Percentiles rank a stretch among this genome's conserved stretches.
phyloP scores from a whole-genome alignment of 2,113 vertebrate genomes.

The Leptobrachium leishanense region DNA sequence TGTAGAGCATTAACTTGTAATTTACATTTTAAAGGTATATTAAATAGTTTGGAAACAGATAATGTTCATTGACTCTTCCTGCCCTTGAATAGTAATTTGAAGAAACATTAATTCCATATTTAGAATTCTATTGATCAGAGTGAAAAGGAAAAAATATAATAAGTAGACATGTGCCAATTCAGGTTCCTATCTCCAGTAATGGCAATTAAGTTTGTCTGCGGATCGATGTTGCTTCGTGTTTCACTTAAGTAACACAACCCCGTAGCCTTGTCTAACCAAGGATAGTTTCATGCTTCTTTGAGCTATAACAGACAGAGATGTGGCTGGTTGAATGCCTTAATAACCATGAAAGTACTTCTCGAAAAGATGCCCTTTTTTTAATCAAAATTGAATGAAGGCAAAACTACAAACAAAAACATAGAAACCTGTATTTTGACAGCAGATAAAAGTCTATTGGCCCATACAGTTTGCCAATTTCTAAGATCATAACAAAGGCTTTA shows the following conservation, averaged over 20 bases:
- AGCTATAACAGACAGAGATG: conserved; percentile 8
- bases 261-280: not conserved
- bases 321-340: not conserved
- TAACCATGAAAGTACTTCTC: not conserved
- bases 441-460: too few species aligned
- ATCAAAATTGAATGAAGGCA: not conserved
- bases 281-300: conserved; percentile 22
- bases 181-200: not conserved
- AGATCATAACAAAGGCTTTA: too few species aligned
- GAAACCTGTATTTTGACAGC: too few species aligned
- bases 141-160: not conserved
- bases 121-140: not conserved
- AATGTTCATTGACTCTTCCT: not conserved
- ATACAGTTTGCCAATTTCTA: too few species aligned
- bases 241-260: not conserved
- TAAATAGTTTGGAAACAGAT: not conserved
- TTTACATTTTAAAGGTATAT: not conserved
- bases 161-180: not conserved
- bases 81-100: not conserved
- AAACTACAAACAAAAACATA: not conserved
- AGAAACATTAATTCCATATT: not conserved
- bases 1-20: not conserved
- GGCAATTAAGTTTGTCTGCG: not conserved
- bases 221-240: not conserved
- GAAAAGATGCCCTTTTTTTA: not conserved